These are phyloP conservation scores for Steromphala cineraria DNA, from an alignment of 2,888 invertebrate species.

Conservation along the genomic window DNA sequence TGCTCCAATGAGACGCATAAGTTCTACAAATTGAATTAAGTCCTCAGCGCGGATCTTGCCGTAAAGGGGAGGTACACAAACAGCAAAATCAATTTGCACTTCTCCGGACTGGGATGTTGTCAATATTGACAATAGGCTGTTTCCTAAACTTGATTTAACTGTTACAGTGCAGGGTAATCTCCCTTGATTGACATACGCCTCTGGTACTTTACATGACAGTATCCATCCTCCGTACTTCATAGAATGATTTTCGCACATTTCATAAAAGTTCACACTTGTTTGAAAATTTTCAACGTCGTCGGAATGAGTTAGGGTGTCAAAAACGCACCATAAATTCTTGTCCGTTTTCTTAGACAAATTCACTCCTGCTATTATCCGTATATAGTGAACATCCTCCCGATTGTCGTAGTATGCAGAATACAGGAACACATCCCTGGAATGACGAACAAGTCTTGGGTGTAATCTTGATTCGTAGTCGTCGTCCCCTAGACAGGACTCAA, in stretches of 20 bases:
- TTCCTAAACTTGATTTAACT: background rate
- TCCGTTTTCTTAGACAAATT: background rate
- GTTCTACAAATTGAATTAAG: slow-evolving; percentile 65
- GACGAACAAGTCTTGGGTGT: no score
- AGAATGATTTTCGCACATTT: slow-evolving; percentile 67
- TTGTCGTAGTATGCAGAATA: slow-evolving; percentile 3
- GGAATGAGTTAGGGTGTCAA: background rate
- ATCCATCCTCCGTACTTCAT: slow-evolving; percentile 60
- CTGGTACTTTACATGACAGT: slow-evolving; percentile 55
- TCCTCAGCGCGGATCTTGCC: slow-evolving; percentile 45
- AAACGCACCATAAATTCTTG: background rate
- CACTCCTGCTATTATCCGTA: background rate
- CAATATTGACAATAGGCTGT: slow-evolving; percentile 10
- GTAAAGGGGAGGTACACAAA: slow-evolving; percentile 68
- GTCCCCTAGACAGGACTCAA: no score
- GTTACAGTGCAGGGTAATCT: background rate
- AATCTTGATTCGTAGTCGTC: no score
- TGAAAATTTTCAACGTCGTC: background rate
- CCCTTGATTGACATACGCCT: background rate
- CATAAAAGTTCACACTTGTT: slow-evolving; percentile 39
- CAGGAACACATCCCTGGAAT: background rate
- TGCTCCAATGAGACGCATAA: slow-evolving; percentile 58
- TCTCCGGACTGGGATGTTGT: background rate
- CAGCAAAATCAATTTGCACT: slow-evolving; percentile 42
- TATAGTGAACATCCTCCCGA: background rate